Conservation (phyloP, 2,888 invertebrate genomes). For the Corbicula japonica region DNA sequence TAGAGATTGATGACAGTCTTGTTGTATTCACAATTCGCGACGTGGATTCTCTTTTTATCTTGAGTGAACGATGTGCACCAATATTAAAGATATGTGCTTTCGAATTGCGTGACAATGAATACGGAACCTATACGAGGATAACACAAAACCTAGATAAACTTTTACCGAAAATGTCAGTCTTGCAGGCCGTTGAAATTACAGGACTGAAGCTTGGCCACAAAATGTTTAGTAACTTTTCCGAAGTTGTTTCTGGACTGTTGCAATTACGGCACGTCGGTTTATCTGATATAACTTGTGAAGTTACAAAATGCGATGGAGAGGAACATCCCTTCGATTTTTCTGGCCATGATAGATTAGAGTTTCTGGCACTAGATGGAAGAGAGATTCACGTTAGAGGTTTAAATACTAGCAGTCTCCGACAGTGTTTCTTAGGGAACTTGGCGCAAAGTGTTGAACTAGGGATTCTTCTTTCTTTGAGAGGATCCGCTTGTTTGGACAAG, state of each 20-base stretch:
- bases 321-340: conserved; percentile 13
- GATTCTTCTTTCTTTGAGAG: background rate
- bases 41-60: background rate
- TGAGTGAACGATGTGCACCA: background rate
- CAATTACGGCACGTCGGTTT: background rate
- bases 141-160: conserved; percentile 1
- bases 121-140: background rate
- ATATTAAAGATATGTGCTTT: background rate
- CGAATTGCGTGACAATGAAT: background rate
- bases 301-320: conserved; percentile 12
- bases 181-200: conserved; percentile 9
- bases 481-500: background rate
- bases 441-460: conserved; percentile 1
- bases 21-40: conserved; percentile 4
- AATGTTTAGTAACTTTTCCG: background rate
- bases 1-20: background rate
- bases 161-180: conserved; percentile 7
- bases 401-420: background rate
- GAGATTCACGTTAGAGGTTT: conserved; percentile 4
- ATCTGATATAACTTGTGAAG: conserved; percentile 1
- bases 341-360: conserved; percentile 4
- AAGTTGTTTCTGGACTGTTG: background rate
- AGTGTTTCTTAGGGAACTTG: conserved; percentile 1
- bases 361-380: conserved; percentile 11
- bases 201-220: conserved; percentile 3